phyloP scores from a whole-genome alignment of 1,140 invertebrate genomes.

The Procambarus virginalis region DNA sequence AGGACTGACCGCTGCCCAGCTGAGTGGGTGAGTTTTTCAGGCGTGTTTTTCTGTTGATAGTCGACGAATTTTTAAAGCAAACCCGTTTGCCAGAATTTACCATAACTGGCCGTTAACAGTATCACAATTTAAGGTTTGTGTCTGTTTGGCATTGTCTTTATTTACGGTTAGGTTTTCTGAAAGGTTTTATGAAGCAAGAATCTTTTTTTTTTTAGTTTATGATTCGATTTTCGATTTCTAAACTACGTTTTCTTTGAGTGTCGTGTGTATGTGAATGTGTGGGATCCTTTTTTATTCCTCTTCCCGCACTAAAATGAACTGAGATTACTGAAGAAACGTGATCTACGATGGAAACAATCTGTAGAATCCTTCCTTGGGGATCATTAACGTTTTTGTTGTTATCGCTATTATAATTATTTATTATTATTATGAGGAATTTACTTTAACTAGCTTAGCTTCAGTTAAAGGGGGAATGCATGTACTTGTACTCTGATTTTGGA shows the following conservation, averaged over 20 bases:
- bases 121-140: neutral
- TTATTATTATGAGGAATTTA: slow-evolving; percentile 29
- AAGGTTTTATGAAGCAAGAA: too few relatives aligned
- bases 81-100: too few relatives aligned
- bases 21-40: too few relatives aligned
- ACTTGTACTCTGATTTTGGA: neutral
- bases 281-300: too few relatives aligned
- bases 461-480: neutral
- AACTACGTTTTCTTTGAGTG: too few relatives aligned
- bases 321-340: neutral
- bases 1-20: neutral
- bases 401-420: slow-evolving; percentile 29
- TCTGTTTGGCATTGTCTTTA: neutral
- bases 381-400: slow-evolving; percentile 12
- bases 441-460: neutral
- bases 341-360: neutral
- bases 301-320: neutral
- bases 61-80: too few relatives aligned
- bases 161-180: neutral
- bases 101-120: neutral
- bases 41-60: too few relatives aligned
- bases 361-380: neutral
- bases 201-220: too few relatives aligned
- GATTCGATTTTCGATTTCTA: too few relatives aligned
- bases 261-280: too few relatives aligned